Evolutionary conservation across 2,113 vertebrate species (phyloP).

Genomic region (Coreoperca whiteheadi): DNA sequence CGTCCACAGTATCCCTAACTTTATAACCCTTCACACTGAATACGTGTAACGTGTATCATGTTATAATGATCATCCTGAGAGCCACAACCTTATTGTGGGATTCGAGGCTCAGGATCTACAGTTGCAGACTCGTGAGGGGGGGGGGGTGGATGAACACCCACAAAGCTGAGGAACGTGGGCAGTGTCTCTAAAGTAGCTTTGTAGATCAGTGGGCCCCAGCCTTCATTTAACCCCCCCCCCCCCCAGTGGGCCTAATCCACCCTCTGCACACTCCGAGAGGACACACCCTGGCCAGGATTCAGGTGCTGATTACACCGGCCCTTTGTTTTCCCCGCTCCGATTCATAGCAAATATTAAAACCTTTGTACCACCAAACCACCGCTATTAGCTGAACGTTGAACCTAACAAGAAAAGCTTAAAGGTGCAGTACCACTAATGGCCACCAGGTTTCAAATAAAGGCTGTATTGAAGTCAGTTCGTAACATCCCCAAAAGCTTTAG

Average conservation of each 20-base stretch:
- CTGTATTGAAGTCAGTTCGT: not conserved
- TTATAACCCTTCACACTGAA: no score
- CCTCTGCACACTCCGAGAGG: not conserved
- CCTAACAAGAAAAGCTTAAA: not conserved
- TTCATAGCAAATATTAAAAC: not conserved
- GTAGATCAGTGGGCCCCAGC: constrained; percentile 32
- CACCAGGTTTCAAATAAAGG: not conserved
- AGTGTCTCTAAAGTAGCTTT: constrained; percentile 29
- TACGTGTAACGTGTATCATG: not conserved
- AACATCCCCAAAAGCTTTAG: no score
- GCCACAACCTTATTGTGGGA: not conserved
- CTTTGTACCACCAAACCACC: not conserved
- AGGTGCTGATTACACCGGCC: not conserved
- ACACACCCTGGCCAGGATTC: not conserved
- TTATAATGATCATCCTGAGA: not conserved
- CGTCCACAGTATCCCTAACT: not conserved
- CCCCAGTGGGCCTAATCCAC: constrained; percentile 23
- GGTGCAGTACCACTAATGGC: not conserved
- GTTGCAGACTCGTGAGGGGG: not conserved
- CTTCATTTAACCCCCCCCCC: not conserved
- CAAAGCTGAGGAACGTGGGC: constrained; percentile 43
- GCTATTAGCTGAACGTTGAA: no score
- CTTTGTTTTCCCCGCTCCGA: not conserved
- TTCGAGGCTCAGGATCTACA: not conserved
- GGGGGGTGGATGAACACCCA: constrained; percentile 13